Conservation (phyloP, 2,113 vertebrate species). For the Theristicus caerulescens region DNA sequence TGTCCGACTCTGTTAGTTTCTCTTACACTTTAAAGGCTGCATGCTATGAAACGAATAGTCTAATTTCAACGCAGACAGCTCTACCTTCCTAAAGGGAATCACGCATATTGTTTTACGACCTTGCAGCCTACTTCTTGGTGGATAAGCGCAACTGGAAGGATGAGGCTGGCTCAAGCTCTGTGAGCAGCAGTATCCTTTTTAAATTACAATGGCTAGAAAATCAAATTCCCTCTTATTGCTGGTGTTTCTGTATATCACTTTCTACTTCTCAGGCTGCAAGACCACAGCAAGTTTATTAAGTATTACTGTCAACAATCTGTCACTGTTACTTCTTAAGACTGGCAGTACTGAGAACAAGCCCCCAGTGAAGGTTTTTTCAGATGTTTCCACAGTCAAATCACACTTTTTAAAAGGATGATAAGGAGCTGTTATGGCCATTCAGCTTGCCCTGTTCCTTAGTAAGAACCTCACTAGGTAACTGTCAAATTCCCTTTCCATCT, state of each 20-base stretch:
- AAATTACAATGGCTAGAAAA: not conserved
- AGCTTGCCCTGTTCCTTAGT: not conserved
- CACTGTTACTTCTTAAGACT: not conserved
- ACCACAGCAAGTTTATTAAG: not conserved
- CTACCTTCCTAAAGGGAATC: not conserved
- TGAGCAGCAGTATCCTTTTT: not conserved
- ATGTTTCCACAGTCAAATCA: not conserved
- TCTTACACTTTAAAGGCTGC: not conserved
- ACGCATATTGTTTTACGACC: fast-evolving
- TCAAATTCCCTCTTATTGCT: not conserved
- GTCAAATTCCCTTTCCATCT: not conserved
- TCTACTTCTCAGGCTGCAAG: not conserved
- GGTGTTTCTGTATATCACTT: not conserved
- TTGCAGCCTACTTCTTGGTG: not conserved
- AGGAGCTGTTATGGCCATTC: not conserved
- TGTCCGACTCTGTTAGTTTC: not conserved
- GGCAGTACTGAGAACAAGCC: not conserved
- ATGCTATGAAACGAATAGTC: not conserved
- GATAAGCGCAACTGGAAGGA: not conserved
- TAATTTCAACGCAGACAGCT: not conserved
- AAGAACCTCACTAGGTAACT: not conserved
- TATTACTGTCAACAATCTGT: not conserved
- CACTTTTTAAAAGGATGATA: not conserved
- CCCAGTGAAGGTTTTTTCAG: not conserved
- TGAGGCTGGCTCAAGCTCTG: not conserved